Percentiles rank a stretch among this genome's conserved stretches.
Evolutionary conservation across 2,113 vertebrate species (phyloP).

Genomic region (Hypocryptadius cinnamomeus): DNA sequence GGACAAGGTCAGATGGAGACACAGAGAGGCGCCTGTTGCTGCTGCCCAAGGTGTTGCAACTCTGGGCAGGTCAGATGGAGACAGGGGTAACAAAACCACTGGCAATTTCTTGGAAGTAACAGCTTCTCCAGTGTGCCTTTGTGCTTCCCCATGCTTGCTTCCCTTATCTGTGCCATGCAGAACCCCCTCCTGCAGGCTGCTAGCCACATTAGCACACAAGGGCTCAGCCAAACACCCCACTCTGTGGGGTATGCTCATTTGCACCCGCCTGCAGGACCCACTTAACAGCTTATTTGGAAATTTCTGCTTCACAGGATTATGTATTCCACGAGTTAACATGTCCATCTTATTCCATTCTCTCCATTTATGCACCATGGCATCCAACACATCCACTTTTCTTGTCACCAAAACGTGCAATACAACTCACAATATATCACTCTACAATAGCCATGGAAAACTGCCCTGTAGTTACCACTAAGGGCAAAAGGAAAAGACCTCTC

Average conservation of each 20-base stretch:
- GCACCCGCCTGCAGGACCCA: not conserved
- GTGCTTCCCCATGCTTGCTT: fast-evolving
- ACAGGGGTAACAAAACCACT: not conserved
- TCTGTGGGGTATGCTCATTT: not conserved
- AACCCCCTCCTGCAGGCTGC: not conserved
- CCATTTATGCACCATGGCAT: not conserved
- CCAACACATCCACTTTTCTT: not conserved
- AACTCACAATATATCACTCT: not conserved
- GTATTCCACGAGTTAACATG: not conserved
- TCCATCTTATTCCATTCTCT: not conserved
- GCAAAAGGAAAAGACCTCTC: not conserved
- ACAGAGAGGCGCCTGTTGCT: not conserved
- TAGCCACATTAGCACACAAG: not conserved
- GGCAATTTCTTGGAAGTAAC: not conserved
- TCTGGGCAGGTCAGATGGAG: not conserved
- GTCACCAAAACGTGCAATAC: not conserved
- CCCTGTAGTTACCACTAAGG: no score
- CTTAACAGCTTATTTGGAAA: not conserved
- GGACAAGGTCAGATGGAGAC: not conserved
- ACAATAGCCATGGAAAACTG: not conserved
- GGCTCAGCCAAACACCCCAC: not conserved
- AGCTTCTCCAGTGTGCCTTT: not conserved
- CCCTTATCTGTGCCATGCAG: not conserved
- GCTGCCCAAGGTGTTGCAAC: not conserved
- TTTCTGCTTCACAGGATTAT: not conserved